These are phyloP conservation scores for Drosophila koepferae DNA, from an alignment of 2,888 invertebrate species.

Conservation along the genomic window DNA sequence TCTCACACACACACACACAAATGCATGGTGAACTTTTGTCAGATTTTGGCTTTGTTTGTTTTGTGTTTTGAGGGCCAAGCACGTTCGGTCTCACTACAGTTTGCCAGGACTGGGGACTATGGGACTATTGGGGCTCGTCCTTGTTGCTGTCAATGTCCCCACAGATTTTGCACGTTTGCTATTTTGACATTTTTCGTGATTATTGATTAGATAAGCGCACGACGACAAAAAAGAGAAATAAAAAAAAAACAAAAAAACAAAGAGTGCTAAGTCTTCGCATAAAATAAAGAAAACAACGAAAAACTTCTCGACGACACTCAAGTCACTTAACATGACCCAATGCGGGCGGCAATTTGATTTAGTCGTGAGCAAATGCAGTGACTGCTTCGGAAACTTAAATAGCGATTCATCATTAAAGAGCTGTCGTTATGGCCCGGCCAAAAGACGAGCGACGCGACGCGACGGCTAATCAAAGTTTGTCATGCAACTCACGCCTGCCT, in stretches of 20 bases:
- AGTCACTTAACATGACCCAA: constrained; percentile 74
- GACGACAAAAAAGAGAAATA: constrained; percentile 31
- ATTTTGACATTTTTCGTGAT: constrained; percentile 75
- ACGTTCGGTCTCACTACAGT: constrained; percentile 59
- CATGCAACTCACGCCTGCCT: constrained; percentile 51
- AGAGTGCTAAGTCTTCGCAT: constrained; percentile 40
- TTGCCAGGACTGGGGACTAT: constrained; percentile 17
- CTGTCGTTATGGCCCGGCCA: constrained; percentile 17
- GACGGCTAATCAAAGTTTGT: constrained; percentile 44
- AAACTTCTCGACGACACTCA: constrained; percentile 62
- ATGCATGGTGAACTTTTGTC: constrained; percentile 44
- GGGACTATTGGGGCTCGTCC: constrained; percentile 25
- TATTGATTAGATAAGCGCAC: constrained; percentile 76
- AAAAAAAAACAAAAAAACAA: constrained; percentile 39
- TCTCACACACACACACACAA: neutral
- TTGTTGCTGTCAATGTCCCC: constrained; percentile 62
- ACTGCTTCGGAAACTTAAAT: constrained; percentile 38
- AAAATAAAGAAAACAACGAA: constrained; percentile 8
- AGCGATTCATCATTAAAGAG: constrained; percentile 55
- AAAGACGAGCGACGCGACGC: constrained; percentile 1
- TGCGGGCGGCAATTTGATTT: constrained; percentile 28
- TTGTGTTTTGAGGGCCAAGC: constrained; percentile 48
- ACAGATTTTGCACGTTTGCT: constrained; percentile 76
- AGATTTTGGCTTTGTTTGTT: constrained; percentile 43
- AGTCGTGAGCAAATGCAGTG: constrained; percentile 12